A percentile compares a stretch with the other conserved stretches of the same genome.
Evolutionary conservation across 1,140 invertebrate genomes (phyloP).

Genomic region (Temnothorax nylanderi): DNA sequence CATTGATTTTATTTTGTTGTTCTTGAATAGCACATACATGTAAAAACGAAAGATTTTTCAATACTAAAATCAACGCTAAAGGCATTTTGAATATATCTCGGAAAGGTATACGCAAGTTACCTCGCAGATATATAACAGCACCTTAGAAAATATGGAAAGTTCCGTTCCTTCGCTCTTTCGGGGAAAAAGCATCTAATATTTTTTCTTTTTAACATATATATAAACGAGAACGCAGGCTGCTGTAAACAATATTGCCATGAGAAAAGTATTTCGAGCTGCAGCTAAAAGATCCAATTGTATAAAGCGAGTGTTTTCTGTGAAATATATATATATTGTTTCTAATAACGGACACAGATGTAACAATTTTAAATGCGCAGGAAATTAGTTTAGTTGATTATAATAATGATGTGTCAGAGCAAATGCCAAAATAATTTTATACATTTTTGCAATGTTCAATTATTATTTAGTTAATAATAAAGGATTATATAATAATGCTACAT

Average conservation of each 20-base stretch:
- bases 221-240: background rate
- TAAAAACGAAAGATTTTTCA: background rate
- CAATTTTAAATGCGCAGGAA: background rate
- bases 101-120: background rate
- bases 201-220: background rate
- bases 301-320: background rate
- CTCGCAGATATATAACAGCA: background rate
- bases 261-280: background rate
- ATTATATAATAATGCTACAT: background rate
- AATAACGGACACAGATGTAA: background rate
- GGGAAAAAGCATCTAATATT: background rate
- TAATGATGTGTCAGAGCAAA: background rate
- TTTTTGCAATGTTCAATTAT: background rate
- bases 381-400: background rate
- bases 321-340: background rate
- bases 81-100: background rate
- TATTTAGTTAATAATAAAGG: background rate
- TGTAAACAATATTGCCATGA: background rate
- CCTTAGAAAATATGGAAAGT: background rate
- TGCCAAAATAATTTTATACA: background rate
- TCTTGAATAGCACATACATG: background rate
- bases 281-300: background rate
- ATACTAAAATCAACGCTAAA: background rate
- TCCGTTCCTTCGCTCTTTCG: background rate
- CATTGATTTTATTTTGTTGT: background rate